Conservation (phyloP, 1,140 invertebrate genomes). For the Heliconius congener region DNA sequence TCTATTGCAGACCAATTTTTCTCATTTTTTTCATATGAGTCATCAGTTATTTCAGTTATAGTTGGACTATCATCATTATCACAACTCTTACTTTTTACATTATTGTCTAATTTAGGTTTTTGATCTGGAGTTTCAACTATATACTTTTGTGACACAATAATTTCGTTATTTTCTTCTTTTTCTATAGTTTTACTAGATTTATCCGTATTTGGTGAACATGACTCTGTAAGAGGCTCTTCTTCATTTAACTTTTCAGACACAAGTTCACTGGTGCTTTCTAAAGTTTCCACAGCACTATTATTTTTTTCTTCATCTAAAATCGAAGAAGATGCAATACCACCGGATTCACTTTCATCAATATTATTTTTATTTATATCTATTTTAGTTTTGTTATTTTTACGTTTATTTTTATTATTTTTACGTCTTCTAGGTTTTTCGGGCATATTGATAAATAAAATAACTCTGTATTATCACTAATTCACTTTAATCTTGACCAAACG, state of each 20-base stretch:
- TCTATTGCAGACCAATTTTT: slow-evolving; percentile 53
- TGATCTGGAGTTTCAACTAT: slow-evolving; percentile 80
- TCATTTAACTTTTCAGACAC: not conserved
- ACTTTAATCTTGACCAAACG: slow-evolving; percentile 48
- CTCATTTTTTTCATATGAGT: slow-evolving; percentile 44
- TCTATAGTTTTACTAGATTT: not conserved
- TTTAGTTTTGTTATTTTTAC: slow-evolving; percentile 65
- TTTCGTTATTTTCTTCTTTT: slow-evolving; percentile 17
- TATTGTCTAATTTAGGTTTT: slow-evolving; percentile 66
- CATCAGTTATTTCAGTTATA: slow-evolving; percentile 81
- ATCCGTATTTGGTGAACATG: not conserved
- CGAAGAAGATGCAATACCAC: slow-evolving; percentile 31
- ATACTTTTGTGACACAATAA: slow-evolving; percentile 45
- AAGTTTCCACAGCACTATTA: not conserved
- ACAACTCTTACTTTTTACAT: slow-evolving; percentile 81
- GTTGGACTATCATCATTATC: slow-evolving; percentile 81
- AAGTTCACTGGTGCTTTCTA: not conserved
- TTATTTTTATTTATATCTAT: slow-evolving; percentile 55
- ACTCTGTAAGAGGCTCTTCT: not conserved
- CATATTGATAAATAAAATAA: slow-evolving; percentile 57
- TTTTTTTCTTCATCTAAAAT: not conserved
- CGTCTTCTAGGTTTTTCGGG: slow-evolving; percentile 71
- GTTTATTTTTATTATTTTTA: slow-evolving; percentile 77
- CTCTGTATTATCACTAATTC: slow-evolving; percentile 65
- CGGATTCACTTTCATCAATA: slow-evolving; percentile 41